Evolutionary conservation across 2,113 vertebrate genomes (phyloP).

Genomic region (Eidolon helvum): DNA sequence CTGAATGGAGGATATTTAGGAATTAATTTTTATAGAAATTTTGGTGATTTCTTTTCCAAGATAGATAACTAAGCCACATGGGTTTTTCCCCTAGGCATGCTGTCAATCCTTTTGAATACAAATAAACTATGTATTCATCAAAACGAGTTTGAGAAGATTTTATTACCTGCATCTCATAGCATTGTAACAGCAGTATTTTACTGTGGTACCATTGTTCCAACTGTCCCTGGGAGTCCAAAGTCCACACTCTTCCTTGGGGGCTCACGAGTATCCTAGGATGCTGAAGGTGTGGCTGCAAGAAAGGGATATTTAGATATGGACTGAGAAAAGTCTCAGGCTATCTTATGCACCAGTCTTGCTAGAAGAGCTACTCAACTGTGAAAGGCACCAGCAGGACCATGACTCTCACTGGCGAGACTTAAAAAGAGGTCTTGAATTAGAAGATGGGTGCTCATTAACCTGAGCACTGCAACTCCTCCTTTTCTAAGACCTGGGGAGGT

Average conservation of each 20-base stretch:
- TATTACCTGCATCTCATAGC: not conserved
- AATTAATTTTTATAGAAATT: not conserved
- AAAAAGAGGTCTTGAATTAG: not conserved
- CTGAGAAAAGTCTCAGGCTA: not conserved
- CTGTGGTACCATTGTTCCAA: rapidly evolving
- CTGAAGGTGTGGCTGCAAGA: not conserved
- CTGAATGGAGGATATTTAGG: not conserved
- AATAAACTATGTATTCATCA: not conserved
- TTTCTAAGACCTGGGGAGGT: not conserved
- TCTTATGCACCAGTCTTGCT: not conserved
- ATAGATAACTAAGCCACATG: not conserved
- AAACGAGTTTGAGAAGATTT: not conserved
- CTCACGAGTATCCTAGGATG: not conserved
- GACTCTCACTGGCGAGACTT: not conserved
- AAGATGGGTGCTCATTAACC: not conserved
- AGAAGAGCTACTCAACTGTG: not conserved
- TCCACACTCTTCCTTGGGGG: not conserved
- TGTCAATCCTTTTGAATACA: not conserved
- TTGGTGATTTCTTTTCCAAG: not conserved
- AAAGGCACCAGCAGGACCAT: not conserved
- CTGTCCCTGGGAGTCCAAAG: not conserved
- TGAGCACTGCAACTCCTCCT: not conserved
- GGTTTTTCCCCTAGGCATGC: not conserved
- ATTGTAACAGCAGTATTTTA: not conserved
- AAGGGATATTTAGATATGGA: not conserved